Base-by-base conservation (phyloP, 2,797 vertebrate genomes). In the Poliocrania exsul region DNA sequence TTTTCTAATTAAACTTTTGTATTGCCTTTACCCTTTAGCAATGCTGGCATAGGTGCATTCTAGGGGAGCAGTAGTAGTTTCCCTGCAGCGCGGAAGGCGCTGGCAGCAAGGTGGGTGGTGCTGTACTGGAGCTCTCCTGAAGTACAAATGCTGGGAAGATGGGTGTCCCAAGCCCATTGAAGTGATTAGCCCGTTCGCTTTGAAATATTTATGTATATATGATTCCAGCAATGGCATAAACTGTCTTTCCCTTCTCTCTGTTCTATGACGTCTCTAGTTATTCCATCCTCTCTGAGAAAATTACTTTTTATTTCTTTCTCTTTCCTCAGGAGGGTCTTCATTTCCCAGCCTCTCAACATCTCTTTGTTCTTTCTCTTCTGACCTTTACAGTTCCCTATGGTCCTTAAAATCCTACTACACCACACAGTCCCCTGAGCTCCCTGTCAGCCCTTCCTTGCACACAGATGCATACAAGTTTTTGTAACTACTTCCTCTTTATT, bases 401-500 rank as follows among this genome's bases (percentile, higher is more conserved):
- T 58, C 67, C 62, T 90, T 84, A 81, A 86, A 93, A 70, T 77
- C 35, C 64, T 92, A 29, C 70, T 82, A 28, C 40, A 60, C 56
- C 53, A 38, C 33, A 21, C 23, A 66, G 33, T 60, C 26, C 53
- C 56, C 40, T 85, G 83, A 58, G 74, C n/a, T 67, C 49, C n/a
- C n/a, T 91, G 71, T 49, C 71, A 92, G 33, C 46, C 74, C 37
- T 77, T 92, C 44, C 64, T 80, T 67, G 21, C 56, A 78, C 24
- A 42, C 56, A 92, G 33, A 80, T 58, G 49, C 66, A 89, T 74
- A 62, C 16, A 87, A 49, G 50, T 67, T 82, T 91, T 87, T 85
- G 20, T 56, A 82, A 67, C 91, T 80, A 57, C 72, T 94, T 92
- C 67, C 56, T 81, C 64, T 92, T 91, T 67, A 87, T 62, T 85